Evolutionary conservation across 2,888 invertebrate genomes (phyloP), one percentile per base, ranked within the genome.

Genomic region (Coelinius sp.): DNA sequence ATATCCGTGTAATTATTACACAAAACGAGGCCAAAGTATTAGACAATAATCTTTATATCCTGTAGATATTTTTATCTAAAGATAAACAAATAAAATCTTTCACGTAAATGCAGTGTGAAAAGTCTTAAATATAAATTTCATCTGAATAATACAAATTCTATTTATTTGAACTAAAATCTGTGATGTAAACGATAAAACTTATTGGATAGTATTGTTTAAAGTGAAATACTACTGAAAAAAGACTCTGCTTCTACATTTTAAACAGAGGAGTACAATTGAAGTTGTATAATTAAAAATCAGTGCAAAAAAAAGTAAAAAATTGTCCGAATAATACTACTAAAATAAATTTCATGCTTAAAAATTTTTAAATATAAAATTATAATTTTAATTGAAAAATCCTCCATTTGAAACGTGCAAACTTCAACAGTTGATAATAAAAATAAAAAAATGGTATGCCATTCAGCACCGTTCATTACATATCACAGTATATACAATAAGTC

Each of bases 401-500:
- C 49, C 52, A 35, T 71, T 65, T 25, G 24, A 68, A 38, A 22
- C 63, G 62, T 67, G 64, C 66, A 74, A 73, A 67, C 24, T 38
- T 49, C 27, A 24, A 59, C 31, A 41, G 14, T 70, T 12, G 17
- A 27, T 14, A 20, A 14, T 49, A 49, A 49, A 49, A 49, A 49
- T 49, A 17, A 31, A 41, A n/a, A 41, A 53, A 59, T 56, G 41
- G 7, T 52, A 67, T 38, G 14, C 35, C 46, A 65, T 49, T 71
- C 63, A 71, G 71, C 71, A 71, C 71, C 71, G 27, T 67, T 41
- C 53, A 38, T 49, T 68, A 73, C 72, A 66, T 79, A 78, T 79
- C 79, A 78, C 79, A 77, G 77, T 73, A 69, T 66, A 74, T 68
- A 72, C 70, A 67, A 44, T 72, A 77, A 78, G 74, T 74, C 73